Evolutionary conservation across 2,113 vertebrate genomes (phyloP).

Genomic region (Lagopus leucura): DNA sequence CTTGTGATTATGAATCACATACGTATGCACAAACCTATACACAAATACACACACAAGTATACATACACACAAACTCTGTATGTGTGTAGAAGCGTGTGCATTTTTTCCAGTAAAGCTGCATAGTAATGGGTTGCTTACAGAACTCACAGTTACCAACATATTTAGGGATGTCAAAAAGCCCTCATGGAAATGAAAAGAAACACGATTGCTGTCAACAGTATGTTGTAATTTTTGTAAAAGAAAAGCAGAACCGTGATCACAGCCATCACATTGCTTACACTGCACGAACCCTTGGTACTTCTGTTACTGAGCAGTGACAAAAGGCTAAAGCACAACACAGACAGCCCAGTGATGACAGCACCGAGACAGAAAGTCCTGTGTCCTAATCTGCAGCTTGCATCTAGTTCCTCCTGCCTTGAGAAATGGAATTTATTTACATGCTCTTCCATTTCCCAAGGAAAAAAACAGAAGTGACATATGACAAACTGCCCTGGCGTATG

Average conservation of each 20-base stretch:
- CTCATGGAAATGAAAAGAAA: too few species aligned
- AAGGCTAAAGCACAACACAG: not conserved
- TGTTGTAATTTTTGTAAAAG: too few species aligned
- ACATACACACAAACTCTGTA: too few species aligned
- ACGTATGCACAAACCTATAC: too few species aligned
- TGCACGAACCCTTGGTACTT: not conserved
- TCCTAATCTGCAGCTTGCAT: not conserved
- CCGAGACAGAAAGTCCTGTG: not conserved
- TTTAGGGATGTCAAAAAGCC: too few species aligned
- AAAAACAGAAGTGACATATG: not conserved
- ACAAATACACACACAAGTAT: too few species aligned
- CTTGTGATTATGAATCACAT: not conserved
- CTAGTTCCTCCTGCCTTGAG: not conserved
- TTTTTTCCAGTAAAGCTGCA: too few species aligned
- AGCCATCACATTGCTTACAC: too few species aligned
- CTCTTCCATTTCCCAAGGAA: not conserved
- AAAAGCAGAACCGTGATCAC: not conserved
- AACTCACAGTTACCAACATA: too few species aligned
- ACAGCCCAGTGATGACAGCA: not conserved
- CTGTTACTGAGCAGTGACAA: not conserved
- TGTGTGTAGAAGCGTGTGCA: too few species aligned
- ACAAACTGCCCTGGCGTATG: conserved; percentile 6
- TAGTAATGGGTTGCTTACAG: too few species aligned
- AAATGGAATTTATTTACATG: not conserved
- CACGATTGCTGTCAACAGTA: too few species aligned